These are phyloP conservation scores for Casuarius casuarius DNA, from an alignment of 2,113 vertebrate genomes.

Conservation along the genomic window DNA sequence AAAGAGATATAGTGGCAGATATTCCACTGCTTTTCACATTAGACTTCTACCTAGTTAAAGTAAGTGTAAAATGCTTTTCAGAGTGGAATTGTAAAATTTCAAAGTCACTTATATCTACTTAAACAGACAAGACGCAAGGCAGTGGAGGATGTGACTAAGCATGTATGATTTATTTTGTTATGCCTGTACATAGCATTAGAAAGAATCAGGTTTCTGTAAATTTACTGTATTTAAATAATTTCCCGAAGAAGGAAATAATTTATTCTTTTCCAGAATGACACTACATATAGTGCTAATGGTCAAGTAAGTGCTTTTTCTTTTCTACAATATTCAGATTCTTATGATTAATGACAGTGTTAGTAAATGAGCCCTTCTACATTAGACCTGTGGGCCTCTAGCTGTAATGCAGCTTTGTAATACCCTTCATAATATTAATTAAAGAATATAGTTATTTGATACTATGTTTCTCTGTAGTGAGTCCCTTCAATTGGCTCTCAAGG, in stretches of 20 bases:
- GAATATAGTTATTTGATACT: neutral
- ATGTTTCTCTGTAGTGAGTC: neutral
- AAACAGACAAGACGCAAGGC: neutral
- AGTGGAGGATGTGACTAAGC: neutral
- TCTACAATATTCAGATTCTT: neutral
- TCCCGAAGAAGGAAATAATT: neutral
- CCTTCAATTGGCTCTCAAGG: neutral
- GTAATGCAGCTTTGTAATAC: neutral
- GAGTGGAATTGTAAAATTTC: neutral
- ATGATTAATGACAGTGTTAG: neutral
- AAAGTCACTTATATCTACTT: neutral
- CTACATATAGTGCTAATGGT: conserved; percentile 26
- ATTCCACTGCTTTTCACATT: neutral
- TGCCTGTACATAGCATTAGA: neutral
- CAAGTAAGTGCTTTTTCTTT: conserved; percentile 17
- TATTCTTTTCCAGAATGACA: conserved; percentile 41
- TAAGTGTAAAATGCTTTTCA: neutral
- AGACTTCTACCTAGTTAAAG: neutral
- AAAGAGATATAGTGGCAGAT: neutral
- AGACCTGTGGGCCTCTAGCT: neutral
- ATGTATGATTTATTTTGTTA: neutral
- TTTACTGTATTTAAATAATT: neutral
- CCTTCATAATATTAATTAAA: neutral
- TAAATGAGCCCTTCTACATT: neutral
- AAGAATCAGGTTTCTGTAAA: neutral